phyloP scores from a whole-genome alignment of 2,113 vertebrate species.

The Passer domesticus region DNA sequence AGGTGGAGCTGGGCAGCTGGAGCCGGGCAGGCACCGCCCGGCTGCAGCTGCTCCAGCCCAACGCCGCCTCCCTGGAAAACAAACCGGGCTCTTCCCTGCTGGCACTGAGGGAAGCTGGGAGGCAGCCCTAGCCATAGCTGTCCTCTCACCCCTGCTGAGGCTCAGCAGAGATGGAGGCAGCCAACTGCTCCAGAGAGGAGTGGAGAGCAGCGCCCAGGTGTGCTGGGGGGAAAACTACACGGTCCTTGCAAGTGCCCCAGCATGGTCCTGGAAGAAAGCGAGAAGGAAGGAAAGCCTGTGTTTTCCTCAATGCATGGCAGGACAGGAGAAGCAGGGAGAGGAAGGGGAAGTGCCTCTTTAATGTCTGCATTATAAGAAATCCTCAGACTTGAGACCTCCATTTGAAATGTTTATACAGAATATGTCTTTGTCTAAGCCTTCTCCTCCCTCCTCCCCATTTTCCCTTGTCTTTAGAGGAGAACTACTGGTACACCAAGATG shows the following conservation, averaged over 20 bases:
- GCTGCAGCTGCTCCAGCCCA: slow-evolving; percentile 44
- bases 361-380: neutral
- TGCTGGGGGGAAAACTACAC: fast-evolving
- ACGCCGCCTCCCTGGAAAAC: neutral
- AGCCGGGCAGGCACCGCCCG: neutral
- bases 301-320: neutral
- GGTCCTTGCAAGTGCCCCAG: neutral
- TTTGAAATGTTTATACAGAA: neutral
- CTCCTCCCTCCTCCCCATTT: neutral
- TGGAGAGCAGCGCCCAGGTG: neutral
- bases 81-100: neutral
- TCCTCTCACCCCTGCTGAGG: neutral
- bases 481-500: neutral
- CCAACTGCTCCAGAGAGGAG: neutral
- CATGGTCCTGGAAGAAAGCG: fast-evolving
- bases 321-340: neutral
- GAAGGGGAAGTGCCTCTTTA: neutral
- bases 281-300: neutral
- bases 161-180: neutral
- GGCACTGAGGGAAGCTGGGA: neutral
- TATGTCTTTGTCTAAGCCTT: neutral
- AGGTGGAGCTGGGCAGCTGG: slow-evolving; percentile 21
- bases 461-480: neutral
- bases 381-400: neutral
- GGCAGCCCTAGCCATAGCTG: neutral